These are phyloP conservation scores for Pseudobourletiella spinata DNA, from an alignment of 1,140 invertebrate species.

Conservation along the genomic window DNA sequence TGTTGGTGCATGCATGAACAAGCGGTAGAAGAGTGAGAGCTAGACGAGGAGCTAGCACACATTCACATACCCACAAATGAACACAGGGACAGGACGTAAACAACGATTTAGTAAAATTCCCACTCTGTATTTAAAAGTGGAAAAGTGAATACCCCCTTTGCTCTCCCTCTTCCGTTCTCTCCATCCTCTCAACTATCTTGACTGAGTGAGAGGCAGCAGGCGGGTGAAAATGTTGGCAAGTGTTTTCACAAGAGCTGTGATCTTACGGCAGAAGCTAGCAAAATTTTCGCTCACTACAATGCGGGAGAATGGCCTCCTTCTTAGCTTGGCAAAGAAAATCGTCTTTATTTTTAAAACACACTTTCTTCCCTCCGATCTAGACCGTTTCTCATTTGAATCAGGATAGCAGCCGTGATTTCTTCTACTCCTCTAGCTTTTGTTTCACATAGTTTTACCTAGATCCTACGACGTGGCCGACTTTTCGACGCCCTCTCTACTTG, in stretches of 20 bases:
- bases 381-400: background rate
- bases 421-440: background rate
- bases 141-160: too few species aligned
- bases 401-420: background rate
- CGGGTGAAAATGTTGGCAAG: conserved; percentile 10
- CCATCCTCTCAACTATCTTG: conserved; percentile 14
- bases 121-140: too few species aligned
- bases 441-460: background rate
- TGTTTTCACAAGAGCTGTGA: conserved; percentile 1
- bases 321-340: conserved; percentile 10
- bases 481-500: background rate
- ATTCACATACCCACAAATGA: too few species aligned
- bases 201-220: background rate
- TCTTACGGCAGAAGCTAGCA: conserved; percentile 4
- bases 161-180: too few species aligned
- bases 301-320: conserved; percentile 7
- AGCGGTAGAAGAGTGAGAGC: too few species aligned
- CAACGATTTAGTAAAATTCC: too few species aligned
- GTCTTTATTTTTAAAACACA: conserved; percentile 10
- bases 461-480: too few species aligned
- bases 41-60: too few species aligned
- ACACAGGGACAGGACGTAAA: too few species aligned
- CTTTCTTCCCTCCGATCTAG: background rate
- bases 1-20: too few species aligned
- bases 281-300: conserved; percentile 1